Evolutionary conservation across 2,113 vertebrate genomes (phyloP).

Genomic region (Conger conger): DNA sequence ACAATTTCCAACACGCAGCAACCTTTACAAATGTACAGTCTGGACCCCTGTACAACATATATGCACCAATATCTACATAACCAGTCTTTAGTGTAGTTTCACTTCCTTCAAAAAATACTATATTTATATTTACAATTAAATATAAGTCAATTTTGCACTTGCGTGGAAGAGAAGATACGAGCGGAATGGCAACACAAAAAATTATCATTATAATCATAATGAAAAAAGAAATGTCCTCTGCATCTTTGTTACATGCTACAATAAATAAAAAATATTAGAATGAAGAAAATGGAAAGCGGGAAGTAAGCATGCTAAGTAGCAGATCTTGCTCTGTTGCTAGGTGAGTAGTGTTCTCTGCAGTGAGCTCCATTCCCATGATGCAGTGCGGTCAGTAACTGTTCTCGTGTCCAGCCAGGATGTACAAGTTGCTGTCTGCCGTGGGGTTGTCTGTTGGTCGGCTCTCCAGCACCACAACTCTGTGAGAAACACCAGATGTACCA

Average conservation of each 20-base stretch:
- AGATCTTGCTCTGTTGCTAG: slow-evolving; percentile 50
- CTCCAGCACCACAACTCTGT: slow-evolving; percentile 96
- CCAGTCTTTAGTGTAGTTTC: slow-evolving; percentile 71
- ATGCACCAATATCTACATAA: slow-evolving; percentile 81
- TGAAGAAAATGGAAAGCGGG: slow-evolving; percentile 46
- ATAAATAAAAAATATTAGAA: slow-evolving; percentile 77
- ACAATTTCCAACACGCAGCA: slow-evolving; percentile 59
- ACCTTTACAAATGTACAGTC: slow-evolving; percentile 82
- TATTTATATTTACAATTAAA: slow-evolving; percentile 95
- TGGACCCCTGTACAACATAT: slow-evolving; percentile 75
- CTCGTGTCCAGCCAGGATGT: slow-evolving; percentile 97
- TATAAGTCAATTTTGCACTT: slow-evolving; percentile 87
- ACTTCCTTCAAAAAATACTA: slow-evolving; percentile 80
- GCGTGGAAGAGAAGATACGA: slow-evolving; percentile 71
- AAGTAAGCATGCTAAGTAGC: slow-evolving; percentile 52
- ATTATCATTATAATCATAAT: slow-evolving; percentile 10
- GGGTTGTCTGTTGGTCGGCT: slow-evolving; percentile 96
- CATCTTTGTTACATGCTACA: slow-evolving; percentile 74
- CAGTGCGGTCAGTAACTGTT: slow-evolving; percentile 90
- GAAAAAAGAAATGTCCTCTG: slow-evolving; percentile 41
- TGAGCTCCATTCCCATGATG: slow-evolving; percentile 2
- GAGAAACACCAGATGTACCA: slow-evolving; percentile 42
- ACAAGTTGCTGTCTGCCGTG: slow-evolving; percentile 96
- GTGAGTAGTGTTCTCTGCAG: slow-evolving; percentile 53
- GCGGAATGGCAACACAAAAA: slow-evolving; percentile 70